Conservation (phyloP, 2,113 vertebrate genomes). For the Dascyllus trimaculatus region DNA sequence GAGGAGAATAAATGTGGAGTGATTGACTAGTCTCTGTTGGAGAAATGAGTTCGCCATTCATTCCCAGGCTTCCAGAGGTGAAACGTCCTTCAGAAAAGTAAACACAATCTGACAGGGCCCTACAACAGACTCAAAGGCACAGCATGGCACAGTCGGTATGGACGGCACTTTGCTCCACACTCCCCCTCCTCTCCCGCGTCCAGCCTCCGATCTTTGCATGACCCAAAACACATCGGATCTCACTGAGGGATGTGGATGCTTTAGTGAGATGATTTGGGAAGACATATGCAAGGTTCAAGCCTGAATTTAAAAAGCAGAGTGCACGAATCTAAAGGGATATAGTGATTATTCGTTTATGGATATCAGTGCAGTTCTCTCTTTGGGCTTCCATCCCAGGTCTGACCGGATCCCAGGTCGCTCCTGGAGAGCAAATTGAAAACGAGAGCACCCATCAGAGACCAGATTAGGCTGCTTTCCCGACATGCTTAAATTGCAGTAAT, state of each 20-base stretch:
- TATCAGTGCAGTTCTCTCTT: constrained; percentile 34
- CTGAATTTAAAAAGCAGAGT: constrained; percentile 20
- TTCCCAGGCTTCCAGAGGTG: constrained; percentile 75
- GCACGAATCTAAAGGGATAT: constrained; percentile 23
- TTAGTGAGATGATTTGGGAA: background rate
- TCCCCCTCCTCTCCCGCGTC: constrained; percentile 20
- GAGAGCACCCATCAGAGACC: constrained; percentile 74
- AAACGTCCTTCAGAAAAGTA: constrained; percentile 83
- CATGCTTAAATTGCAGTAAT: constrained; percentile 84
- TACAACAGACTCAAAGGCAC: constrained; percentile 61
- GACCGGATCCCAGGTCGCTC: constrained; percentile 55
- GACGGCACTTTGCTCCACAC: constrained; percentile 43
- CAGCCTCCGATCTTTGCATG: constrained; percentile 5
- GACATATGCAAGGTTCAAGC: background rate
- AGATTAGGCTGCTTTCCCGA: constrained; percentile 78
- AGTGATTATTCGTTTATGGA: constrained; percentile 30
- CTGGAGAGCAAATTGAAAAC: constrained; percentile 78
- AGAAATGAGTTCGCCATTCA: constrained; percentile 78
- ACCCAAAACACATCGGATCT: background rate
- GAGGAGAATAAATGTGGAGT: constrained; percentile 79
- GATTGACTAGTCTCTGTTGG: constrained; percentile 83
- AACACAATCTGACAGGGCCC: constrained; percentile 77
- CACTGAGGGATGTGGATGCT: constrained; percentile 22
- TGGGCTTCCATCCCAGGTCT: constrained; percentile 38
- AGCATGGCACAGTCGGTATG: constrained; percentile 61